Evolutionary conservation across 2,888 invertebrate genomes (phyloP).

Genomic region (Halictus ligatus): DNA sequence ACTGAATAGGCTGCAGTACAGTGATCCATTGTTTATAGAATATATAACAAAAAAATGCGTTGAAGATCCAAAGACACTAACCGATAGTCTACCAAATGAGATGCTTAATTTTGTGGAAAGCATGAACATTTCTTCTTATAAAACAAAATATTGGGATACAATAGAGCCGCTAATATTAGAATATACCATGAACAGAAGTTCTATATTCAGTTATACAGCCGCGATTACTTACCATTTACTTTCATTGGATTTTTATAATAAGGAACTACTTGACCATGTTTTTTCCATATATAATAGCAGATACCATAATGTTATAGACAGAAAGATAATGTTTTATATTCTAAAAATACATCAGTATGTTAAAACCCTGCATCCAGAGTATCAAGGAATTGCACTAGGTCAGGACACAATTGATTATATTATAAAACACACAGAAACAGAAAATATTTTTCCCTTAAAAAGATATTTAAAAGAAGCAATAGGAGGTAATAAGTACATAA

Average conservation of each 20-base stretch:
- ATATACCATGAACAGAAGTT: conserved; percentile 62
- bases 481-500: conserved; percentile 86
- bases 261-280: conserved; percentile 85
- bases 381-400: conserved; percentile 72
- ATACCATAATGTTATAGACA: background rate
- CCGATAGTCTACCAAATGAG: conserved; percentile 82
- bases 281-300: conserved; percentile 82
- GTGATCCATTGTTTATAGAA: conserved; percentile 86
- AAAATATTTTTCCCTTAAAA: conserved; percentile 83
- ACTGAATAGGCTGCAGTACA: conserved; percentile 84
- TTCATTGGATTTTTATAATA: conserved; percentile 87
- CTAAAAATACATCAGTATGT: conserved; percentile 86
- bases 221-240: conserved; percentile 86
- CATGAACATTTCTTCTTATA: conserved; percentile 87
- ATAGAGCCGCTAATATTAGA: conserved; percentile 84
- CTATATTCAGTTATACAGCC: conserved; percentile 59
- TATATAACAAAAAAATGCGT: conserved; percentile 86
- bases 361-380: conserved; percentile 84
- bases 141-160: conserved; percentile 86
- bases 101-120: conserved; percentile 86
- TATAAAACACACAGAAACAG: conserved; percentile 71
- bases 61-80: conserved; percentile 83
- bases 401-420: background rate
- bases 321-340: conserved; percentile 57
- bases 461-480: conserved; percentile 85